Conservation (phyloP, 2,888 invertebrate species). For the Galeopsomyia nigrocyanea region DNA sequence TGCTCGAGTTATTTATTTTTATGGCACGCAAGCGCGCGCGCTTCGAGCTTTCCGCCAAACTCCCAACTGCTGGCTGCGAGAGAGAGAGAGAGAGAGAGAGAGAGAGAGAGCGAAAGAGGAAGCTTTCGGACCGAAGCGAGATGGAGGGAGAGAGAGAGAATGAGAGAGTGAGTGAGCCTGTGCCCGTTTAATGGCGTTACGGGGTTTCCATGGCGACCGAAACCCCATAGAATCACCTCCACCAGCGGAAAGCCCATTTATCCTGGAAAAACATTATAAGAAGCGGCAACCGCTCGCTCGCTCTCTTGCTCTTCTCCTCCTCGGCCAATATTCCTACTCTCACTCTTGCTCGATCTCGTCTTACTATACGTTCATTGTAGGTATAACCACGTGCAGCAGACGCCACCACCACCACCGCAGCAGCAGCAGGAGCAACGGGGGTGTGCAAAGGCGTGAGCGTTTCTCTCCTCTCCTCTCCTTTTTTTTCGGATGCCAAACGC, state of each 20-base stretch:
- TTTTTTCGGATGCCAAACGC: neutral
- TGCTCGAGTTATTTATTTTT: conserved; percentile 65
- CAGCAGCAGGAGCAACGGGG: neutral
- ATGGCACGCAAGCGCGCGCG: conserved; percentile 57
- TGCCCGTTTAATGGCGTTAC: conserved; percentile 67
- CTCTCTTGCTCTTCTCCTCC: too few species aligned
- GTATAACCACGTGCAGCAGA: conserved; percentile 1
- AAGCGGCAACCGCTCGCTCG: conserved; percentile 50
- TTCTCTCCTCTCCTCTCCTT: neutral
- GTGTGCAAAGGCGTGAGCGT: neutral
- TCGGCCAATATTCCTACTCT: too few species aligned
- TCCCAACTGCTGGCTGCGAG: neutral
- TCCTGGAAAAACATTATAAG: conserved; percentile 69
- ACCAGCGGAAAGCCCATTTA: conserved; percentile 66
- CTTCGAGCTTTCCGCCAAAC: conserved; percentile 11
- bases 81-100: conserved; percentile 9
- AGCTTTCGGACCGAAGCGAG: neutral
- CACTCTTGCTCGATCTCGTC: neutral
- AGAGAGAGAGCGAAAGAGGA: conserved; percentile 32
- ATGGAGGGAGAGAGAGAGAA: conserved; percentile 12
- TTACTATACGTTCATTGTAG: conserved; percentile 2
- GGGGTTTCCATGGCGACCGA: conserved; percentile 66
- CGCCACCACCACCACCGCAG: conserved; percentile 28
- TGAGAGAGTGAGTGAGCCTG: conserved; percentile 53
- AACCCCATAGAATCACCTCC: conserved; percentile 64